Percentiles rank a stretch among this genome's conserved stretches.
Evolutionary conservation across 2,797 vertebrate genomes (phyloP).

Genomic region (Halcyon leucocephala): DNA sequence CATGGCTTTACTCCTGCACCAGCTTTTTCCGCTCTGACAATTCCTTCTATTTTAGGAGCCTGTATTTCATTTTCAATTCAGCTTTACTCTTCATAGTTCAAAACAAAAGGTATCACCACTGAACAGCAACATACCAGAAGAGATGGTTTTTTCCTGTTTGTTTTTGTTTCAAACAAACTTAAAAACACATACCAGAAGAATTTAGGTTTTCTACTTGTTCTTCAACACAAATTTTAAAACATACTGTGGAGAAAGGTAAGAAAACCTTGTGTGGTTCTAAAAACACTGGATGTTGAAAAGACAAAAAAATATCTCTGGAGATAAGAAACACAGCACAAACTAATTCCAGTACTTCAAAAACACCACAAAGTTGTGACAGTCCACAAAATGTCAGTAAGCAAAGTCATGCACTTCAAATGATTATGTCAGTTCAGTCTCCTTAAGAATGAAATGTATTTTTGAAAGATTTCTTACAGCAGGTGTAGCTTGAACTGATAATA

Average conservation of each 20-base stretch:
- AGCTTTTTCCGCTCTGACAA: neutral
- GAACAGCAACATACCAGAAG: neutral
- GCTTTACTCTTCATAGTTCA: neutral
- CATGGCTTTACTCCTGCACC: neutral
- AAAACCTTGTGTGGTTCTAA: neutral
- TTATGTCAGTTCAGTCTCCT: neutral
- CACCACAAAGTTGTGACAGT: neutral
- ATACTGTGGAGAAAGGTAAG: neutral
- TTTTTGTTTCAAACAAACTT: neutral
- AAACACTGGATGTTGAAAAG: neutral
- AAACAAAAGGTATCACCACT: neutral
- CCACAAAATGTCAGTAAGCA: neutral
- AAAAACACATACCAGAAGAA: neutral
- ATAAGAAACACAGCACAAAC: neutral
- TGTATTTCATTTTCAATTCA: neutral
- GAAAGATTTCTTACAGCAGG: neutral
- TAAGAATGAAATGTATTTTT: neutral
- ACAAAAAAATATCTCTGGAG: neutral
- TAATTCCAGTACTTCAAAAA: neutral
- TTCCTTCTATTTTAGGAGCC: neutral
- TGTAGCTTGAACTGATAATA: neutral
- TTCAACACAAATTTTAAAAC: neutral
- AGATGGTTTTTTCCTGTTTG: rapidly evolving
- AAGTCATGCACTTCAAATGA: neutral
- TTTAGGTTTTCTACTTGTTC: neutral